phyloP scores from a whole-genome alignment of 2,888 invertebrate genomes.

The Abscondita cerata region DNA sequence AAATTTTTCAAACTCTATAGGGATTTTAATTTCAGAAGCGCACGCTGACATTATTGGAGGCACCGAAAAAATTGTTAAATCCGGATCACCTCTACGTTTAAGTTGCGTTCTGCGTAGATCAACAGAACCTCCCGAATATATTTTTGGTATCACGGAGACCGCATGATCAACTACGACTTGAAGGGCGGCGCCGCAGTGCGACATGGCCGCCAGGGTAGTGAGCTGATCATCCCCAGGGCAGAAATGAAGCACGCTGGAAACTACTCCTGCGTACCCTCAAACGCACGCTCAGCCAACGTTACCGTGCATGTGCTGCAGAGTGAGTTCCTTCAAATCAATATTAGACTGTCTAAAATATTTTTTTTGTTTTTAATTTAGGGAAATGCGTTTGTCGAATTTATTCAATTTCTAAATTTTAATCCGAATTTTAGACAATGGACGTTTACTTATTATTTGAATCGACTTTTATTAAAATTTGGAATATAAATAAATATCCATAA shows the following conservation, averaged over 20 bases:
- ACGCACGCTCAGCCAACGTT: constrained; percentile 76
- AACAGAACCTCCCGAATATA: constrained; percentile 74
- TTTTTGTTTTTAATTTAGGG: not conserved
- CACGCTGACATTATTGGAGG: constrained; percentile 74
- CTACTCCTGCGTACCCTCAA: constrained; percentile 82
- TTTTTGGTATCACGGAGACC: constrained; percentile 84
- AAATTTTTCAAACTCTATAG: too few species aligned
- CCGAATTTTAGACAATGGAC: too few species aligned
- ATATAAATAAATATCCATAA: too few species aligned
- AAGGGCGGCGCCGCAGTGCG: constrained; percentile 65
- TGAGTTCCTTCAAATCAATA: constrained; percentile 31
- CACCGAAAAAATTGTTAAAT: constrained; percentile 74
- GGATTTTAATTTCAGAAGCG: constrained; percentile 63
- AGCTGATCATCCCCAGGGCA: constrained; percentile 60
- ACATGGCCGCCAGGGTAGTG: constrained; percentile 60
- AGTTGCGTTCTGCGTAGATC: constrained; percentile 73
- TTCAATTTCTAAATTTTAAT: too few species aligned
- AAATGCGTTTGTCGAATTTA: not conserved
- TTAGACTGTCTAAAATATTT: constrained; percentile 14
- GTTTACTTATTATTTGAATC: too few species aligned
- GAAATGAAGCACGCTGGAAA: constrained; percentile 76
- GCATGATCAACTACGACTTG: constrained; percentile 86
- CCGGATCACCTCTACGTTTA: constrained; percentile 73
- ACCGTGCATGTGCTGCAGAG: constrained; percentile 68
- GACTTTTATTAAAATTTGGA: too few species aligned